A percentile compares a stretch with the other conserved stretches of the same genome.
Evolutionary conservation across 2,888 invertebrate genomes (phyloP).

Genomic region (Protonemura montana): DNA sequence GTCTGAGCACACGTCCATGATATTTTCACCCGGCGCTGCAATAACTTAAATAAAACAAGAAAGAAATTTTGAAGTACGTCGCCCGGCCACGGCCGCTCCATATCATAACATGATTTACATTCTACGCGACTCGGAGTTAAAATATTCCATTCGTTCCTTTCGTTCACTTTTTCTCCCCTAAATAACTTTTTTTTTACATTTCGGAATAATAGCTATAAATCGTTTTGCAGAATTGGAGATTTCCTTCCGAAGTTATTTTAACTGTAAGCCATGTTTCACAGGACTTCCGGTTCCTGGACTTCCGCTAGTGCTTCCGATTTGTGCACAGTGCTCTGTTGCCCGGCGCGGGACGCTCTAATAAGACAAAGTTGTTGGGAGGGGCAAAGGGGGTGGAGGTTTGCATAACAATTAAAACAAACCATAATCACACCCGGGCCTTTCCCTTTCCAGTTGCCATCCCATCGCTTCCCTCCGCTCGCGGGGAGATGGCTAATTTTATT

Average conservation of each 20-base stretch:
- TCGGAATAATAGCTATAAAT: slow-evolving; percentile 42
- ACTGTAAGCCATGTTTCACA: slow-evolving; percentile 36
- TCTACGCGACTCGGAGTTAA: slow-evolving; percentile 37
- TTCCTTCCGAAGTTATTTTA: slow-evolving; percentile 38
- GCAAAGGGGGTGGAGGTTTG: not conserved
- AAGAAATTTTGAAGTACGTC: slow-evolving; percentile 34
- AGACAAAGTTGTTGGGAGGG: not conserved
- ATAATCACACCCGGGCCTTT: not conserved
- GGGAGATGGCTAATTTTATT: not conserved
- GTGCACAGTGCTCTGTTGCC: not conserved
- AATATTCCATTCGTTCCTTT: slow-evolving; percentile 35
- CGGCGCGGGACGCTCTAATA: not conserved
- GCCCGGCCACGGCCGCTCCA: not conserved
- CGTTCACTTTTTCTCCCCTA: slow-evolving; percentile 39
- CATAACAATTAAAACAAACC: slow-evolving; percentile 1
- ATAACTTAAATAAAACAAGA: slow-evolving; percentile 24
- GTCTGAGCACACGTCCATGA: not conserved
- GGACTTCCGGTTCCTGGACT: slow-evolving; percentile 23
- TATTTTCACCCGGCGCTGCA: not conserved
- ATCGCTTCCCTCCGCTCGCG: not conserved
- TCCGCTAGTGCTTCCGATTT: not conserved
- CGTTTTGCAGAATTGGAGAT: slow-evolving; percentile 42
- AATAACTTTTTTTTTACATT: slow-evolving; percentile 39
- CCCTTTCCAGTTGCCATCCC: not conserved
- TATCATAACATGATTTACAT: slow-evolving; percentile 36